Evolutionary conservation across 2,113 vertebrate species (phyloP), one percentile per base, ranked within the genome.

Genomic region (Catharus bicknelli): DNA sequence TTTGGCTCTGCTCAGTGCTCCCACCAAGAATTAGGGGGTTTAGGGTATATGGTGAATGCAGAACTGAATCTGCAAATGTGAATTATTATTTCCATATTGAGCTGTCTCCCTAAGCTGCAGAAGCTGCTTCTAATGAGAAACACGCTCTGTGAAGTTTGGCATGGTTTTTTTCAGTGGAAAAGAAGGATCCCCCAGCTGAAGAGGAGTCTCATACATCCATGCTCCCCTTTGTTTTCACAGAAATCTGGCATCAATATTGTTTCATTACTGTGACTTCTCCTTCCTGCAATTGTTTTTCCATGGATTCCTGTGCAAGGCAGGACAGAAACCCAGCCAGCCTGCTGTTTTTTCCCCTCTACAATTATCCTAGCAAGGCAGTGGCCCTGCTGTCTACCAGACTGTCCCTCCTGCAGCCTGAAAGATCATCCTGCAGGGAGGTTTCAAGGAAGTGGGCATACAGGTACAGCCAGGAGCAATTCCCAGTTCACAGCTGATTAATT

Each of bases 251-350:
- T 88, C 75, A 30, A 25, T 51, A 74, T 10, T 21, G 34, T 72
- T 79, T 83, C 42, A n/a, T 30, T 53, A 73, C 77, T 87, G 32
- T 0, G 26, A 73, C 82, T 77, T 95, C 70, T 92, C 80, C 77
- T 96, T 96, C 95, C 93, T 88, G 72, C 83, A 83, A 95, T 96
- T 96, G 95, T 96, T 96, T 95, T 91, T 74, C 72, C 57, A 58
- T 32, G 63, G 85, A 90, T 92, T 95, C 75, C 86, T 74, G 78
- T 50, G 67, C 2, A 3, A 69, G 78, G 59, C 74, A 82, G 81
- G 27, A 51, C 36, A 51, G 32, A 88, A 86, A 29, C 22, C 4
- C 53, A 75, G 61, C 57, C 78, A 73, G n/a, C 40, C 36, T 79
- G 53, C 53, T 84, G 61, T 43, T 78, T 57, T 67, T 62, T 12